These are phyloP conservation scores for Ophion ellenae DNA, from an alignment of 2,888 invertebrate species.

Conservation along the genomic window DNA sequence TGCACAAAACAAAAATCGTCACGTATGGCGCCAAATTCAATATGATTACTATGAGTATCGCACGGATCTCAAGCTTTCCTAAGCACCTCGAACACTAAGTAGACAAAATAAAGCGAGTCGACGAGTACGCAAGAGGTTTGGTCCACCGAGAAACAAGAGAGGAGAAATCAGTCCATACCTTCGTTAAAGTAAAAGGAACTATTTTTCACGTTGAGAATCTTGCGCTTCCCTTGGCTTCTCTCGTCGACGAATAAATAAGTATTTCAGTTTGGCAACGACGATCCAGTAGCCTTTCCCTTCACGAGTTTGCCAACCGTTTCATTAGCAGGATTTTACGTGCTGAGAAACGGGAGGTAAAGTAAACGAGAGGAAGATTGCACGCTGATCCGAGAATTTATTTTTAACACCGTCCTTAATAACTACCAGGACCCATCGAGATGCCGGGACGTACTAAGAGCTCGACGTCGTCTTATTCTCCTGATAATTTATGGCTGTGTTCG, in stretches of 20 bases:
- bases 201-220: slow-evolving; percentile 53
- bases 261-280: slow-evolving; percentile 31
- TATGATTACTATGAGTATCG: no score
- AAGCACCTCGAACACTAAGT: no score
- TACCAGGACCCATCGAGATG: slow-evolving; percentile 22
- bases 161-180: slow-evolving; percentile 38
- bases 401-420: slow-evolving; percentile 44
- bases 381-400: slow-evolving; percentile 42
- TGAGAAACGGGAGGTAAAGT: slow-evolving; percentile 23
- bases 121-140: no score
- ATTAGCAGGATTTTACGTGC: slow-evolving; percentile 45
- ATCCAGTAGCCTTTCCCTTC: slow-evolving; percentile 16
- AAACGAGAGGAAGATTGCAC: slow-evolving; percentile 28
- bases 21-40: no score
- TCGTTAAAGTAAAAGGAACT: slow-evolving; percentile 63
- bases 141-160: background rate
- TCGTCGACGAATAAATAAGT: slow-evolving; percentile 57
- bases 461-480: slow-evolving; percentile 8
- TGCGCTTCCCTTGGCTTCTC: slow-evolving; percentile 6
- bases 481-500: slow-evolving; percentile 17
- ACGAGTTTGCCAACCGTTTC: slow-evolving; percentile 46
- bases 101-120: no score
- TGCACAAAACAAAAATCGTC: no score
- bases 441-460: background rate
- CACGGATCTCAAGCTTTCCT: no score